Percentiles rank a stretch among this genome's conserved stretches.
phyloP scores from a whole-genome alignment of 1,140 invertebrate genomes.

The Oncopodura yosiiana region DNA sequence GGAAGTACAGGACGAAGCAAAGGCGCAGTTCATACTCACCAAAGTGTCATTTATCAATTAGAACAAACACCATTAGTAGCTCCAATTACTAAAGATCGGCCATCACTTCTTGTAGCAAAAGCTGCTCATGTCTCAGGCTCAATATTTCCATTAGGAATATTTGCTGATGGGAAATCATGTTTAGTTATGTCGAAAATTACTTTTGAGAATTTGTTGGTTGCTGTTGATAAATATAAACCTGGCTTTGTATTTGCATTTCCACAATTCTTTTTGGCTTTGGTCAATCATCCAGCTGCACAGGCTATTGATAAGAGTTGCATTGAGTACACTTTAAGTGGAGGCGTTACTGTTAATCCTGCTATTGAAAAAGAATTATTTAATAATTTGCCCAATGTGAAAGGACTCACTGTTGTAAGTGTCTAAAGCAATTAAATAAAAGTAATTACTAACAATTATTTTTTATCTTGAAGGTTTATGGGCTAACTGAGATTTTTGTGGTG shows the following conservation, averaged over 20 bases:
- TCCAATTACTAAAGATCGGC: neutral
- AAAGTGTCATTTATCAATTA: neutral
- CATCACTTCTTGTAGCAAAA: constrained; percentile 5
- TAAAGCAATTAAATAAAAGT: too few species aligned
- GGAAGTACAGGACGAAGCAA: constrained; percentile 27
- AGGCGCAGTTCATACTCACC: constrained; percentile 20
- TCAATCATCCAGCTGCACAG: neutral
- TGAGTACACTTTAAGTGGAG: neutral
- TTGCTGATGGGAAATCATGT: constrained; percentile 1
- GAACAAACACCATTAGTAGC: neutral
- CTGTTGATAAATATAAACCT: constrained; percentile 10
- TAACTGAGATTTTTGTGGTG: too few species aligned
- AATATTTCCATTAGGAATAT: constrained; percentile 4
- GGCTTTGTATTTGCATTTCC: constrained; percentile 7
- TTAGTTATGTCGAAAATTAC: neutral
- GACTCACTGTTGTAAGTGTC: too few species aligned
- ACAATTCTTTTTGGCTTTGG: neutral
- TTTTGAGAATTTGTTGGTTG: constrained; percentile 5
- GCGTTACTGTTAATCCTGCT: constrained; percentile 10
- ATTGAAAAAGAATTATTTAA: neutral
- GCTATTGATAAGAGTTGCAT: neutral
- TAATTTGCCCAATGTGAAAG: constrained; percentile 10
- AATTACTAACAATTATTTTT: too few species aligned
- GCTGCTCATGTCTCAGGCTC: constrained; percentile 12
- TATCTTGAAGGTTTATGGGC: too few species aligned